Percentiles rank a stretch among this genome's conserved stretches.
Conservation (phyloP, 2,888 invertebrate species). For the Brachylomia viminalis region DNA sequence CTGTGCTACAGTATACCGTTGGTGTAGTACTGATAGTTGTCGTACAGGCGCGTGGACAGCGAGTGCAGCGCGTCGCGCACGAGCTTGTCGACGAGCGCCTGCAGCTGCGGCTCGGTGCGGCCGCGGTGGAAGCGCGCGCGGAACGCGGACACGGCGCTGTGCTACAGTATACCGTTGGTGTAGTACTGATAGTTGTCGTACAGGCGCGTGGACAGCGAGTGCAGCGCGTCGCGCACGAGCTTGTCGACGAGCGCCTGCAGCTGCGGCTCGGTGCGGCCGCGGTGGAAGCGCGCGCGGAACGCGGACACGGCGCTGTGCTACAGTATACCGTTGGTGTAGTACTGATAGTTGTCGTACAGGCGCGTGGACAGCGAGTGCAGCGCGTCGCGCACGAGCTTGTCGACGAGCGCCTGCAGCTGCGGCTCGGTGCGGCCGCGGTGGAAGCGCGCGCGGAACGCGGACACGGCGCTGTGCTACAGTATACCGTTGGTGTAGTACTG, state of each 20-base stretch:
- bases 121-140: conserved; percentile 98
- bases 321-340: conserved; percentile 99
- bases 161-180: conserved; percentile 97
- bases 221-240: conserved; percentile 98
- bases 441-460: conserved; percentile 94
- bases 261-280: conserved; percentile 96
- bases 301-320: conserved; percentile 74
- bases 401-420: conserved; percentile 97
- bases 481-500: conserved; percentile 99
- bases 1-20: conserved; percentile 95
- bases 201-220: conserved; percentile 98
- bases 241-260: conserved; percentile 97
- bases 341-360: conserved; percentile 99
- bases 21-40: conserved; percentile 99
- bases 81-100: conserved; percentile 97
- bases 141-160: conserved; percentile 31
- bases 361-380: conserved; percentile 99
- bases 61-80: conserved; percentile 99
- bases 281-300: conserved; percentile 97
- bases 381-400: conserved; percentile 98
- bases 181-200: conserved; percentile 99
- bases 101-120: conserved; percentile 96
- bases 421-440: conserved; percentile 96
- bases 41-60: conserved; percentile 99
- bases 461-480: conserved; percentile 84